phyloP scores from a whole-genome alignment of 2,888 invertebrate genomes.

The Pristionchus maxplancki region DNA sequence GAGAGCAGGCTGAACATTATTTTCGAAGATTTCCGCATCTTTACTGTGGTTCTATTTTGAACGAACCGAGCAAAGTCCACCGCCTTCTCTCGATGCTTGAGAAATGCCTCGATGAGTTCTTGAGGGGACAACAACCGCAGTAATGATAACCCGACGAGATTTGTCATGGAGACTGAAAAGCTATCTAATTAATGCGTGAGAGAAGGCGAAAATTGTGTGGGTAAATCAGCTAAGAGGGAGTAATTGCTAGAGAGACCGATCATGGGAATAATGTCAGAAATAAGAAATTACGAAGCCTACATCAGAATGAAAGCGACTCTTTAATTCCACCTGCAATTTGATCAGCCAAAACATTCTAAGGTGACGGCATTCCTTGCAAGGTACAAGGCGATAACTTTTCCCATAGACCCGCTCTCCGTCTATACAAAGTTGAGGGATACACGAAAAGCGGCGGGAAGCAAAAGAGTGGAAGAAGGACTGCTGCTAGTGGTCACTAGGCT shows the following conservation, averaged over 20 bases:
- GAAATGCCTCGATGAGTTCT: slow-evolving; percentile 23
- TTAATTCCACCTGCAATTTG: not conserved
- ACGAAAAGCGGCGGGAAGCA: not conserved
- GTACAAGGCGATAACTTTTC: too few relatives aligned
- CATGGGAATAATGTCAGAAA: too few relatives aligned
- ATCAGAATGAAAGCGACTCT: not conserved
- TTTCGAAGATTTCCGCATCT: too few relatives aligned
- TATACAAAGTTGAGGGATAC: not conserved
- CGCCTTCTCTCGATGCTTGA: not conserved
- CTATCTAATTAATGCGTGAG: not conserved
- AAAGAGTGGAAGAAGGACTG: not conserved
- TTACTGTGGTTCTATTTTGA: not conserved
- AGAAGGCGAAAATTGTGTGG: not conserved
- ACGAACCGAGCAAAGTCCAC: slow-evolving; percentile 46
- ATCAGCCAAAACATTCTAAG: too few relatives aligned
- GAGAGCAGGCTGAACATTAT: slow-evolving; percentile 17
- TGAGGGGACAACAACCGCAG: slow-evolving; percentile 41
- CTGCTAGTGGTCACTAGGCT: not conserved
- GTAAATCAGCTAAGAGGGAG: not conserved
- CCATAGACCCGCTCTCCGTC: too few relatives aligned
- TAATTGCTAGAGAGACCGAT: not conserved
- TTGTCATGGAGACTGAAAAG: not conserved
- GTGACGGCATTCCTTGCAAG: too few relatives aligned
- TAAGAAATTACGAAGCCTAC: not conserved
- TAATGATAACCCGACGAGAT: not conserved